Conservation (phyloP, 2,888 invertebrate genomes). For the Pseudococcus jackbeardsleyi region DNA sequence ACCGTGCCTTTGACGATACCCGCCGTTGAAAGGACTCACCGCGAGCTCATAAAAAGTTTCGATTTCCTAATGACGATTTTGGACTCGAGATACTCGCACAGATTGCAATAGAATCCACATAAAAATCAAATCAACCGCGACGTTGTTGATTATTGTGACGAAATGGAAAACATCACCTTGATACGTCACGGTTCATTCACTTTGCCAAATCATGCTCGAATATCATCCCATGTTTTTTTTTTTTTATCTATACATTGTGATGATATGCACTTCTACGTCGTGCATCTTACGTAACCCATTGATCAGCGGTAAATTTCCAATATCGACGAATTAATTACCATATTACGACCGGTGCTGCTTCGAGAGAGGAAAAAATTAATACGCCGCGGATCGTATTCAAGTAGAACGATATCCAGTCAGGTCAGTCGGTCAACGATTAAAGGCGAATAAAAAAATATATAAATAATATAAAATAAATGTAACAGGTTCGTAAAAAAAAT, state of each 20-base stretch:
- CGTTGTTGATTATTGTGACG: not conserved
- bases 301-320: slow-evolving; percentile 15
- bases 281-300: slow-evolving; percentile 11
- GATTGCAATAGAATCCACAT: not conserved
- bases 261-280: slow-evolving; percentile 7
- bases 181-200: slow-evolving; percentile 40
- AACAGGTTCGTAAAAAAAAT: slow-evolving; percentile 56
- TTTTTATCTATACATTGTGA: slow-evolving; percentile 16
- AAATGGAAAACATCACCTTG: slow-evolving; percentile 23
- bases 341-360: not conserved
- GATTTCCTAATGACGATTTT: too few species aligned
- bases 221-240: not conserved
- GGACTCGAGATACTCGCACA: not conserved
- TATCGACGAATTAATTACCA: slow-evolving; percentile 7
- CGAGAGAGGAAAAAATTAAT: not conserved
- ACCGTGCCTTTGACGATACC: too few species aligned
- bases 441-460: slow-evolving; percentile 27
- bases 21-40: too few species aligned
- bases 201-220: slow-evolving; percentile 38
- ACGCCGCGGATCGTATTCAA: not conserved
- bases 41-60: too few species aligned
- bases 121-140: slow-evolving; percentile 7
- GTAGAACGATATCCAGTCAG: slow-evolving; percentile 44
- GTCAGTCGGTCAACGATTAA: slow-evolving; percentile 54
- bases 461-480: slow-evolving; percentile 58